Base-by-base conservation (phyloP, 2,888 invertebrate species). In the Pollenia labialis region DNA sequence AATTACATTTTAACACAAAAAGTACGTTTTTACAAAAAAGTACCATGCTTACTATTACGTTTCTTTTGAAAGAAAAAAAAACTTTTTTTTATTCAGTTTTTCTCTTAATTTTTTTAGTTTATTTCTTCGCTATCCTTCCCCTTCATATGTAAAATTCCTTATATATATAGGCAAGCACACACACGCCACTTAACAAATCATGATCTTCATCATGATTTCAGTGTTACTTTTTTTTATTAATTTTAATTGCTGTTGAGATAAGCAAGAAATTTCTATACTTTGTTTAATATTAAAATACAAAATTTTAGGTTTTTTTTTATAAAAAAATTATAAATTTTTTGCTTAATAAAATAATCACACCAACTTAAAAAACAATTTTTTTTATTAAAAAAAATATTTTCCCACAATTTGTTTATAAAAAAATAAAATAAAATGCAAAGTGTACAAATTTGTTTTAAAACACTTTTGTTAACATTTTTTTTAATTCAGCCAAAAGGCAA, bases 211-310 rank as follows among this genome's bases (percentile, higher is more conserved):
- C 79, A 83, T 87, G 81, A 81, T 81, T 75, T 76, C 60, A 72
- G 81, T 84, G 84, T 81, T 84, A 77, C 81, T 81, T 79, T 80
- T 85, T 85, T 69, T 62, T 87, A 87, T 77, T 87, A 87, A 87
- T 87, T 87, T 84, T 87, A 87, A 87, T 87, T 87, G 87, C 76
- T 87, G 87, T 84, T 87, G 84, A 87, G 87, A 87, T 87, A 87
- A 87, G 84, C 81, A 44, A 46, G 66, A 32, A 72, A 68, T 69
- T 80, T 46, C 60, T 66, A 64, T 44, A 46, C 7, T 71, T 62
- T 66, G 18, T 60, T 74, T 72, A 60, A 64, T 54, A 71, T 56
- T 14, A 71, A 58, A 58, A 64, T 9, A 72, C 68, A 50, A 74
- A 46, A 18, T 48, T 54, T 52, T 52, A 18, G 10, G n/a, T 32